Percentiles rank a stretch among this genome's conserved stretches.
phyloP scores from a whole-genome alignment of 2,113 vertebrate genomes.

The Rhynchopsitta pachyrhyncha region DNA sequence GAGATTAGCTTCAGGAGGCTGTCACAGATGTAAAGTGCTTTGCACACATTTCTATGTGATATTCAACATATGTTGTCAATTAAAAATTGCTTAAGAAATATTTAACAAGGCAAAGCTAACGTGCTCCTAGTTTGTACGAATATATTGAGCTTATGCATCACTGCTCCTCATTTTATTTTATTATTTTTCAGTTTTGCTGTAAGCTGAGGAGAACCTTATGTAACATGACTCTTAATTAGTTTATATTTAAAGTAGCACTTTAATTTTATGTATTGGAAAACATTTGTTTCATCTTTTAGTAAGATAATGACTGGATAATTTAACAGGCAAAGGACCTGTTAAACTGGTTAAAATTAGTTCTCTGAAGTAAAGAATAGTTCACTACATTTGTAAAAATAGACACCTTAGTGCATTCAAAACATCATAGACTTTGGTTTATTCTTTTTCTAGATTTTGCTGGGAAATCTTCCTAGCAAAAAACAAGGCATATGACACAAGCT shows the following conservation, averaged over 20 bases:
- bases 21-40: constrained; percentile 71
- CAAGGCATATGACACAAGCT: neutral
- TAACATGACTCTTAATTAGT: neutral
- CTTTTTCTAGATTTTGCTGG: neutral
- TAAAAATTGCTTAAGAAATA: constrained; percentile 78
- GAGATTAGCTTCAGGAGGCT: constrained; percentile 60
- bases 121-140: constrained; percentile 39
- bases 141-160: constrained; percentile 55
- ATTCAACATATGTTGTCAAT: constrained; percentile 74
- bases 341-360: neutral
- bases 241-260: neutral
- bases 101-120: constrained; percentile 70
- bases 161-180: constrained; percentile 18
- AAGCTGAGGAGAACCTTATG: neutral
- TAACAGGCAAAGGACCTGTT: neutral
- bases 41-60: constrained; percentile 66
- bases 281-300: neutral
- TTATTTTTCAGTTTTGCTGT: constrained; percentile 9
- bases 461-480: neutral
- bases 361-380: neutral
- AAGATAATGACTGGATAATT: neutral
- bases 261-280: constrained; percentile 10
- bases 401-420: neutral
- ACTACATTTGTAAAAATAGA: neutral
- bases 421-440: neutral